Percentiles rank a stretch among this genome's conserved stretches.
These are phyloP conservation scores for Melanotaenia parkinsoni DNA, from an alignment of 2,797 vertebrate genomes.

Conservation along the genomic window DNA sequence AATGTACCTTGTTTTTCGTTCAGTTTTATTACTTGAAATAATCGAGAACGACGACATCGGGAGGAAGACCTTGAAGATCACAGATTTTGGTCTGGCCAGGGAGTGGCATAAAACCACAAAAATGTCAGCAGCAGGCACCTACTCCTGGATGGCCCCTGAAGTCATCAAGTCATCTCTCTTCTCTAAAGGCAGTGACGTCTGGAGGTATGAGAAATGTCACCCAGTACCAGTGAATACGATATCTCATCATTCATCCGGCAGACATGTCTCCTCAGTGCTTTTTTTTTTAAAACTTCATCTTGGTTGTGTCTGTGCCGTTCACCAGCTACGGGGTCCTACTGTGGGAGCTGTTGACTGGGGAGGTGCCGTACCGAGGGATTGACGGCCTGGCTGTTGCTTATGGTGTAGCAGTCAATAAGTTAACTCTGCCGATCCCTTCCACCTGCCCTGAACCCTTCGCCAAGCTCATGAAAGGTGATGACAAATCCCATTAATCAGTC, in stretches of 20 bases:
- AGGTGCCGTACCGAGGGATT: slow-evolving; percentile 96
- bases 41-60: slow-evolving; percentile 93
- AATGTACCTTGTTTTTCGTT: slow-evolving; percentile 29
- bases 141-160: slow-evolving; percentile 98
- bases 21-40: slow-evolving; percentile 95
- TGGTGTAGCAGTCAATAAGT: slow-evolving; percentile 94
- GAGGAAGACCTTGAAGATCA: slow-evolving; percentile 97
- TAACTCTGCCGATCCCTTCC: slow-evolving; percentile 94
- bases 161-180: slow-evolving; percentile 96
- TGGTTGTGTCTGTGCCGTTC: slow-evolving; percentile 5
- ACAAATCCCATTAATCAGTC: neutral
- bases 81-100: slow-evolving; percentile 94
- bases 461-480: slow-evolving; percentile 94
- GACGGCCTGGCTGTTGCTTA: slow-evolving; percentile 95
- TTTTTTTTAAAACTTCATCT: neutral
- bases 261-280: neutral
- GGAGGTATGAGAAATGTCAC: slow-evolving; percentile 84
- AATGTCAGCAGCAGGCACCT: slow-evolving; percentile 95
- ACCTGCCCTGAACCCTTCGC: slow-evolving; percentile 95
- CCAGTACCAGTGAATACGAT: neutral
- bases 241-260: neutral
- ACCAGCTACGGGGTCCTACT: slow-evolving; percentile 93
- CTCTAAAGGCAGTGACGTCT: slow-evolving; percentile 97
- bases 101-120: slow-evolving; percentile 97
- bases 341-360: slow-evolving; percentile 96